Evolutionary conservation across 2,113 vertebrate genomes (phyloP).

Genomic region (Brachirus orientalis): DNA sequence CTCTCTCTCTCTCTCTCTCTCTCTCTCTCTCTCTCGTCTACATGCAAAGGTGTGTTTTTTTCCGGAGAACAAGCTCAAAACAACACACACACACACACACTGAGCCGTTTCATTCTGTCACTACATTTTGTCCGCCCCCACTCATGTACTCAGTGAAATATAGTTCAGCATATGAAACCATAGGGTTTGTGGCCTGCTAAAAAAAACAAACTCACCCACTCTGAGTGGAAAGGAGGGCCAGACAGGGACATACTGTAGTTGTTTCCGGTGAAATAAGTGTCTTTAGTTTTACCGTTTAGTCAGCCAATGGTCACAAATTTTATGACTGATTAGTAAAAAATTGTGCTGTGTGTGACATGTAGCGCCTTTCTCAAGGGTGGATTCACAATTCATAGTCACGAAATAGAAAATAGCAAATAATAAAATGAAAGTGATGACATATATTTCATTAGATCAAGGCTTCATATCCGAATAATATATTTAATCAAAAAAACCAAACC

Average conservation of each 20-base stretch:
- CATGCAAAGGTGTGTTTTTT: slow-evolving; percentile 63
- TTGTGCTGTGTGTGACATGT: neutral
- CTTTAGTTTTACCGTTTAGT: neutral
- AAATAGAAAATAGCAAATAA: no score
- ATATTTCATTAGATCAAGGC: neutral
- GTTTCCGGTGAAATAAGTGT: slow-evolving; percentile 56
- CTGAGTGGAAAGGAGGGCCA: slow-evolving; percentile 55
- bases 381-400: neutral
- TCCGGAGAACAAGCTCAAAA: slow-evolving; percentile 44
- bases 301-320: neutral
- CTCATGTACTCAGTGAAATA: slow-evolving; percentile 57
- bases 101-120: slow-evolving; percentile 48
- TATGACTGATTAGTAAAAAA: neutral
- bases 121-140: slow-evolving; percentile 62
- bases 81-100: slow-evolving; percentile 45
- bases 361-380: neutral
- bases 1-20: slow-evolving; percentile 7
- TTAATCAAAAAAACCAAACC: neutral
- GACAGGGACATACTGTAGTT: slow-evolving; percentile 44
- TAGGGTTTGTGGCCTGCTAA: slow-evolving; percentile 69
- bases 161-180: slow-evolving; percentile 64
- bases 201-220: slow-evolving; percentile 76
- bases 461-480: neutral
- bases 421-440: neutral
- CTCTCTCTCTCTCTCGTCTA: slow-evolving; percentile 22